Base-by-base conservation (phyloP, 2,113 vertebrate genomes). In the Lontra canadensis region DNA sequence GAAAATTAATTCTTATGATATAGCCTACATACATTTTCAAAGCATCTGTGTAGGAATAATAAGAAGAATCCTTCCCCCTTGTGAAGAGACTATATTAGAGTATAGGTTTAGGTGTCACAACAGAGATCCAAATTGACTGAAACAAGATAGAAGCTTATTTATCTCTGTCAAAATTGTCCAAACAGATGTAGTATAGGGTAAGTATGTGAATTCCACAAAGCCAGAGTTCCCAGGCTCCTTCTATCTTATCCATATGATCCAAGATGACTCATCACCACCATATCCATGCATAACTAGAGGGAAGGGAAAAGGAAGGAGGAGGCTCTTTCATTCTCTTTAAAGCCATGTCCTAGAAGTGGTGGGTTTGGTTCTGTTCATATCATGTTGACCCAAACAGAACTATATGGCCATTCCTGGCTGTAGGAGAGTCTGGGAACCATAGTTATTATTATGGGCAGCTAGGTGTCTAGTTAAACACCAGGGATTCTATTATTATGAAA, bases 401-500 rank as follows among this genome's bases (percentile, higher is more conserved):
- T 44, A 57, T 13, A 15, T 42, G 39, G 34, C 29, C 81, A 88
- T 94, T 92, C 52, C 49, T 57, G 42, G 15, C 29, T 79, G 20
- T 52, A 55, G 94, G 63, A 80, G 42, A 81, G 52, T 65, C 81
- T 42, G 23, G 7, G 59, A 82, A 65, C 90, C 55, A 31, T 17
- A 89, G 57, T 76, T 69, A 76, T 87, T 79, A 71, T 71, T 80
- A 59, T n/a, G 3, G 49, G 12, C 73, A 81, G 63, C 31, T 71
- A 34, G n/a, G 36, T 63, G 25, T 65, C 73, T 59, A 61, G 9
- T 81, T 71, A 81, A 83, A 79, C 13, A 96, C 17, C 67, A 82
- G 57, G 39, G 86, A 86, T 83, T 95, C 36, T 87, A 63, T 86
- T 85, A 83, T 69, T 67, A 78, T 87, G n/a, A 90, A 93, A 95